A percentile compares a stretch with the other conserved stretches of the same genome.
Evolutionary conservation across 2,888 invertebrate species (phyloP).

Genomic region (Salpingus planirostris): DNA sequence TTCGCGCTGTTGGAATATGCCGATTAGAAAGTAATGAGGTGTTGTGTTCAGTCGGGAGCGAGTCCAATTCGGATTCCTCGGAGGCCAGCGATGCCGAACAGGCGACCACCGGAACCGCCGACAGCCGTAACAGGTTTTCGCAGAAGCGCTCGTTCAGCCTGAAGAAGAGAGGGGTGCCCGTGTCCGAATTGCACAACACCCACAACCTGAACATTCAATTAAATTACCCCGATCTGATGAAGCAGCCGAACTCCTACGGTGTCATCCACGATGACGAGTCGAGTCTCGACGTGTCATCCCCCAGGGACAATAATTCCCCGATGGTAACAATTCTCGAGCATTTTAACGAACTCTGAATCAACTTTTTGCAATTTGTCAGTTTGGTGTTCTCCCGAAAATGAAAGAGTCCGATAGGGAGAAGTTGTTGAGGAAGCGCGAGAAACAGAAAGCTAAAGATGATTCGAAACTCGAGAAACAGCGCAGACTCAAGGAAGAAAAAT

Average conservation of each 20-base stretch:
- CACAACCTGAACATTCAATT: conserved; percentile 37
- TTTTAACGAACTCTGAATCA: conserved; percentile 1
- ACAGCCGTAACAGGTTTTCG: conserved; percentile 34
- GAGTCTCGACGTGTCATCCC: conserved; percentile 56
- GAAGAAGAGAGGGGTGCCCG: conserved; percentile 39
- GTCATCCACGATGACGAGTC: conserved; percentile 56
- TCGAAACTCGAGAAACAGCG: conserved; percentile 58
- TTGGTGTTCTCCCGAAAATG: conserved; percentile 46
- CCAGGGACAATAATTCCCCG: conserved; percentile 56
- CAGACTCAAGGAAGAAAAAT: conserved; percentile 58
- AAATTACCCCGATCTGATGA: conserved; percentile 37
- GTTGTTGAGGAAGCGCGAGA: conserved; percentile 53
- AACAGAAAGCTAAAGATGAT: conserved; percentile 62
- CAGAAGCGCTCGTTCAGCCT: conserved; percentile 42
- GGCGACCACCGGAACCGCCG: conserved; percentile 28
- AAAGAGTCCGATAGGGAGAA: conserved; percentile 52
- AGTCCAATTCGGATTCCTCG: conserved; percentile 40
- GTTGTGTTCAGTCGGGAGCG: conserved; percentile 29
- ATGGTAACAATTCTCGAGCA: conserved; percentile 35
- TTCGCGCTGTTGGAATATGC: too few relatives aligned
- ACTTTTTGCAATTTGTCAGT: conserved; percentile 28
- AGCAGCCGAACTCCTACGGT: conserved; percentile 42
- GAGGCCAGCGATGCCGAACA: conserved; percentile 37
- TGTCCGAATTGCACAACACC: conserved; percentile 52
- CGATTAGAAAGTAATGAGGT: too few relatives aligned